Conservation (phyloP, 2,888 invertebrate species). For the Stenodera caucasica region DNA sequence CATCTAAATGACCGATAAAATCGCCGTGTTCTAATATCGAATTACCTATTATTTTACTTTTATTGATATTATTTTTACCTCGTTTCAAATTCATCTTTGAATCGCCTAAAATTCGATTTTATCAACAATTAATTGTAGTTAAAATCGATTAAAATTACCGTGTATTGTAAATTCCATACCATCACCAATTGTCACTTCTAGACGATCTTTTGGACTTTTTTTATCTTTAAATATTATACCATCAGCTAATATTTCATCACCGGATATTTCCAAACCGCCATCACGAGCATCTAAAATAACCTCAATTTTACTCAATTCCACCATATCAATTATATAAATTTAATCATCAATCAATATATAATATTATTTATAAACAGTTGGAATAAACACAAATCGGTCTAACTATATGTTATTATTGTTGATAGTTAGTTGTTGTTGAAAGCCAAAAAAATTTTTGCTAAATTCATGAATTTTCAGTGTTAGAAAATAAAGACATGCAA, state of each 20-base stretch:
- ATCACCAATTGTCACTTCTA: conserved; percentile 89
- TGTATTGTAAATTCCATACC: conserved; percentile 94
- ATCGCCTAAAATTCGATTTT: conserved; percentile 73
- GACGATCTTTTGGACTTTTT: conserved; percentile 81
- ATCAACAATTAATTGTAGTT: neutral
- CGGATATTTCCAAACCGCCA: conserved; percentile 56
- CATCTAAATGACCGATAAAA: conserved; percentile 59
- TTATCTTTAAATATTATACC: conserved; percentile 84
- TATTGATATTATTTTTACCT: conserved; percentile 73
- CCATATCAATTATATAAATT: neutral
- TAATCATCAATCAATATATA: conserved; percentile 4
- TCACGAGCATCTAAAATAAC: conserved; percentile 62
- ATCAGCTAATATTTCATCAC: conserved; percentile 75
- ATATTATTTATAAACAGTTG: conserved; percentile 32
- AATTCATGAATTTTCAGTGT: conserved; percentile 21
- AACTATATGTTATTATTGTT: conserved; percentile 24
- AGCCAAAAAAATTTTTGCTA: conserved; percentile 22
- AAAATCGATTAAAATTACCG: conserved; percentile 58
- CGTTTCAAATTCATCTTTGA: conserved; percentile 79
- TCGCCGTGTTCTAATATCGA: conserved; percentile 63
- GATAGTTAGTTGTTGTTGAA: conserved; percentile 12
- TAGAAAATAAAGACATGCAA: conserved; percentile 10
- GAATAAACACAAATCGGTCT: conserved; percentile 34
- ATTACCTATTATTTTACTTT: conserved; percentile 75
- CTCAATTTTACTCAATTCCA: neutral